Conservation (phyloP, 2,113 vertebrate genomes). For the Cnemophilus loriae region DNA sequence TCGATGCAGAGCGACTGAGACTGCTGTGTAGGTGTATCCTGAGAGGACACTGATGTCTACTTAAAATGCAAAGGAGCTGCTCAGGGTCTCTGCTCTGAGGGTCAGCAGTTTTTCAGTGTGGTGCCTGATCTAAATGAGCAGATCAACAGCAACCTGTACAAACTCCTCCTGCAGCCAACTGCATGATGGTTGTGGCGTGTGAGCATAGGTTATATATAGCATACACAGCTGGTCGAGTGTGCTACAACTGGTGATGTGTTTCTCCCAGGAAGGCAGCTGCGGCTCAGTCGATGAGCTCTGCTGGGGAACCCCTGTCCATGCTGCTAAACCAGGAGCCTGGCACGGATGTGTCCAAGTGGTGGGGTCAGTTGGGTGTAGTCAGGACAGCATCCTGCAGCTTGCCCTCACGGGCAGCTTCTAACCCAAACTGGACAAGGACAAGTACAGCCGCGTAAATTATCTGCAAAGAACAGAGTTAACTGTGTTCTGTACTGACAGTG, state of each 20-base stretch:
- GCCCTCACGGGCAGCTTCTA: accelerated
- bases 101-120: background rate
- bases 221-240: background rate
- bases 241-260: background rate
- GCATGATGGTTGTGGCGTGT: accelerated
- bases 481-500: background rate
- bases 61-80: background rate
- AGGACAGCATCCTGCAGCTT: background rate
- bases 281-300: background rate
- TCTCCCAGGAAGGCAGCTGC: background rate
- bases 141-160: background rate
- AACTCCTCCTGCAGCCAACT: background rate
- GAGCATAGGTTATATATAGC: background rate
- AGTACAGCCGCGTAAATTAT: background rate
- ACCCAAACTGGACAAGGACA: background rate
- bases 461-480: background rate
- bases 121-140: background rate
- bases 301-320: background rate
- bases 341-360: accelerated
- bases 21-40: background rate
- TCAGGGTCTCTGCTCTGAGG: background rate
- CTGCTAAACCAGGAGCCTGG: background rate
- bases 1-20: background rate
- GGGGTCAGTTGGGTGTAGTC: background rate
- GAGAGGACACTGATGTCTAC: background rate